A percentile compares a stretch with the other conserved stretches of the same genome.
Conservation (phyloP, 2,797 vertebrate species). For the Neomorphus geoffroyi region DNA sequence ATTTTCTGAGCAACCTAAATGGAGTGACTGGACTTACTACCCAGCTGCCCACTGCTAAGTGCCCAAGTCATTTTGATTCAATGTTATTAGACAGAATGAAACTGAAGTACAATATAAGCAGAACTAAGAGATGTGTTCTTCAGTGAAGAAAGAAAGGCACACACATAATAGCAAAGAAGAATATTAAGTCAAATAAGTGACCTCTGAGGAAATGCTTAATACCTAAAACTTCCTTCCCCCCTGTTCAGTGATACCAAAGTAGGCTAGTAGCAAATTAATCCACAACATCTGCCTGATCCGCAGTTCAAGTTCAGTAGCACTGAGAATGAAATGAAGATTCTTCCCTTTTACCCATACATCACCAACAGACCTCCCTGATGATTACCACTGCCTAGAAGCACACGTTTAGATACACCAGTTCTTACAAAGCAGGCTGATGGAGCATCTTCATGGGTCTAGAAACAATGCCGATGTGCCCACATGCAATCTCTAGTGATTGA, state of each 20-base stretch:
- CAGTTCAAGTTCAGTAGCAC: not conserved
- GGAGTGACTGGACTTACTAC: not conserved
- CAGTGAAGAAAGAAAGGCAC: not conserved
- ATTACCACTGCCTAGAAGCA: not conserved
- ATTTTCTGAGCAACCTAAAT: not conserved
- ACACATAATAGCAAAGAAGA: not conserved
- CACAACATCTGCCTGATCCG: not conserved
- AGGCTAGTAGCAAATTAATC: not conserved
- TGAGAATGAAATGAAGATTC: not conserved
- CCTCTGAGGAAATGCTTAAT: not conserved
- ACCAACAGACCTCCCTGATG: not conserved
- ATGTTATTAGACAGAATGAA: not conserved
- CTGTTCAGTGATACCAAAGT: not conserved
- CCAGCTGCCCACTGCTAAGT: not conserved
- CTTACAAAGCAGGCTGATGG: not conserved
- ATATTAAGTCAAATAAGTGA: not conserved
- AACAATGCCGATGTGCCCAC: not conserved
- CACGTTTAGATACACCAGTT: not conserved
- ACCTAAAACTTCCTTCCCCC: not conserved
- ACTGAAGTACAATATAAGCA: not conserved
- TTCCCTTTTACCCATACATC: not conserved
- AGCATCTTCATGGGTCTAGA: not conserved
- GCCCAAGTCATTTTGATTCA: not conserved
- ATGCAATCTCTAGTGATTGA: not conserved
- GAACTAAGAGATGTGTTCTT: not conserved